These are phyloP conservation scores for Silurus meridionalis DNA, from an alignment of 2,113 vertebrate species.

Conservation along the genomic window DNA sequence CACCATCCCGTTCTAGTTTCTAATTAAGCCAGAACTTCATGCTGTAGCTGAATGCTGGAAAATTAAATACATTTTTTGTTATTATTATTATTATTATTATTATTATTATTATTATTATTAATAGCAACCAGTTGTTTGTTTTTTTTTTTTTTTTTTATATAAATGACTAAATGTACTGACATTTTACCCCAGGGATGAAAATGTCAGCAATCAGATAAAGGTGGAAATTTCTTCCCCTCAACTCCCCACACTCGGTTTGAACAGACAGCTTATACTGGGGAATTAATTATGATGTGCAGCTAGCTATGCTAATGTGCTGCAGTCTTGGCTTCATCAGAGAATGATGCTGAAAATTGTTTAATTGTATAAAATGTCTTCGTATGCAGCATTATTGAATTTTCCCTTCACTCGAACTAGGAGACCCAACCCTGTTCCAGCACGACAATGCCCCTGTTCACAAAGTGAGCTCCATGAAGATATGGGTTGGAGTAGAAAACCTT, in stretches of 20 bases:
- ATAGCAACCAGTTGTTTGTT: no score
- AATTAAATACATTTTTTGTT: no score
- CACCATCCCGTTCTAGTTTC: neutral
- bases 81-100: no score
- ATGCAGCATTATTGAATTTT: no score
- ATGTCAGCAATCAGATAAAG: neutral
- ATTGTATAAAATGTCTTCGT: no score
- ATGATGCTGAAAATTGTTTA: neutral
- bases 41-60: neutral
- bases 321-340: neutral
- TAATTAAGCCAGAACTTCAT: conserved; percentile 7
- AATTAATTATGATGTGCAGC: neutral
- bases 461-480: no score
- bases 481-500: no score
- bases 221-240: neutral
- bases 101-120: no score
- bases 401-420: no score
- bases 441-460: no score
- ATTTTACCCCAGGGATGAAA: neutral
- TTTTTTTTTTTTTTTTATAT: no score
- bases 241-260: neutral
- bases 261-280: neutral
- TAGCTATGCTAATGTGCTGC: neutral
- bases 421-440: no score
- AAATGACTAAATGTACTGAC: neutral